Conservation (phyloP, 1,140 invertebrate species). For the Bactericera cockerelli region DNA sequence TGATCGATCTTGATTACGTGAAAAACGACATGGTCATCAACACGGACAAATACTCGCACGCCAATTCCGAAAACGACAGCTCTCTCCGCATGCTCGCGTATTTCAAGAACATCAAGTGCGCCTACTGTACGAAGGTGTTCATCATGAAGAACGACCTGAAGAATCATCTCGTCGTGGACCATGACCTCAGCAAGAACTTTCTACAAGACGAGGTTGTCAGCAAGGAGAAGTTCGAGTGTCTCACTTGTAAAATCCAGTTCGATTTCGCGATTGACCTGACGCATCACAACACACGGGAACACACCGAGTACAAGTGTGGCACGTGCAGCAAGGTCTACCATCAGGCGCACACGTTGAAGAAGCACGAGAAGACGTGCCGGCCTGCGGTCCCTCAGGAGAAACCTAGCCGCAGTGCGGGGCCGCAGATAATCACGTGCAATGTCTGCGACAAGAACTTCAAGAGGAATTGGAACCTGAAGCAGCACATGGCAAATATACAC, state of each 20-base stretch:
- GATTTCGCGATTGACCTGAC: not conserved
- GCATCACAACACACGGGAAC: not conserved
- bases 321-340: not conserved
- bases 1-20: not conserved
- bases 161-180: not conserved
- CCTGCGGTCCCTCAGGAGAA: not conserved
- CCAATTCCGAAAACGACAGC: not conserved
- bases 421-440: not conserved
- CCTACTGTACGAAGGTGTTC: not conserved
- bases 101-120: slow-evolving; percentile 4
- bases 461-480: slow-evolving; percentile 1
- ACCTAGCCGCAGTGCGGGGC: not conserved
- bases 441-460: not conserved
- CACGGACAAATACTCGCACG: not conserved
- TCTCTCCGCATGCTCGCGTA: not conserved
- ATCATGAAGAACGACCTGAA: not conserved
- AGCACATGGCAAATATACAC: not conserved
- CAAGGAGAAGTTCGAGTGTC: not conserved
- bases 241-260: not conserved
- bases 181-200: not conserved
- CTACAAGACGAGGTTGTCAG: not conserved
- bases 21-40: slow-evolving; percentile 8
- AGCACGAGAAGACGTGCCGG: not conserved
- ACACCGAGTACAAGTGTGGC: not conserved
- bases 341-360: not conserved